Base-by-base conservation (phyloP, 2,797 vertebrate species). In the Malurus splendens region DNA sequence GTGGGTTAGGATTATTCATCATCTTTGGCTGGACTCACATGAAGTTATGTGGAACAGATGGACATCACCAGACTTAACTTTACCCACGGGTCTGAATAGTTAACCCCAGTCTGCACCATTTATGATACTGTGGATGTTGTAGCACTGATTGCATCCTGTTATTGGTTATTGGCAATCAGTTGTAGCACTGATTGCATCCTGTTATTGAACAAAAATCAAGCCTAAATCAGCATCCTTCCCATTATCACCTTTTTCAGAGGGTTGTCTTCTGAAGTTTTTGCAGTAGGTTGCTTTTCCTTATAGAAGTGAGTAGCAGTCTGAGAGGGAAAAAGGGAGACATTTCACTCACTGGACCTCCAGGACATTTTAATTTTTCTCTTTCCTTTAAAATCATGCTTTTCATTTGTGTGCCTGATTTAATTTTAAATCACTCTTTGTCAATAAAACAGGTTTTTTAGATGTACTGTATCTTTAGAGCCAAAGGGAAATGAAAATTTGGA, bases 1-100 rank as follows among this genome's bases (percentile, higher is more conserved):
- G 67, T 45, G 90, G 75, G 66, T 85, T 86, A 60, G 27, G 24
- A 65, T 82, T 82, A 75, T 72, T 87, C 2, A 0, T 94, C 72
- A 86, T 93, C 65, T 93, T 94, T 93, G 92, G 87, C 90, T 93
- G 71, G 82, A 65, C 20, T 0, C 1, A 14, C 25, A 16, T 1
- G 0, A 60, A 55, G 42, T 81, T 92, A 74, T 82, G 42, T 44
- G 44, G 76, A 92, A 90, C 82, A 93, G 84, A 89, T 90, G 93
- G 82, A 82, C 70, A 30, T 71, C 57, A 60, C 44, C 33, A 72
- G 48, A 33, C 12, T 77, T 76, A 24, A 24, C 6, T 75, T 73
- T 68, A 75, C 38, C 47, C 89, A 27, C 44, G n/a, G 42, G 22
- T 59, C 62, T 44, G 59, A 74, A 27, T 38, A 82, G 24, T 47